Conservation (phyloP, 1,140 invertebrate genomes). For the Lasioglossum baleicum region DNA sequence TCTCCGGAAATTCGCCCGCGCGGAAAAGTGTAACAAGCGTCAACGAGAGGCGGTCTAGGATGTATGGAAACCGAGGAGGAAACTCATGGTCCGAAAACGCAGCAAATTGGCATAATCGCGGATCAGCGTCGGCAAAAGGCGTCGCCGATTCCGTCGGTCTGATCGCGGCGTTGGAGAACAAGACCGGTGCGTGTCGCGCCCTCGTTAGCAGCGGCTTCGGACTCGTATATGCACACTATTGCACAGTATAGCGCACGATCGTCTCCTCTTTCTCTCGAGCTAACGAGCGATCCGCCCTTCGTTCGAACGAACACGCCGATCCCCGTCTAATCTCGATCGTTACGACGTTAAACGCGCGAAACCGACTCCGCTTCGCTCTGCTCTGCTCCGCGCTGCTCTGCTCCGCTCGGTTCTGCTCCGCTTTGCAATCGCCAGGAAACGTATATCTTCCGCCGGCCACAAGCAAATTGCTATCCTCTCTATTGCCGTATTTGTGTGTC, state of each 20-base stretch:
- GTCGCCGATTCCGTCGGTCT: slow-evolving; percentile 33
- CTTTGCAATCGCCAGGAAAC: slow-evolving; percentile 19
- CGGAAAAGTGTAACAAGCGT: too few species aligned
- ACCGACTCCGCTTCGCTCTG: background rate
- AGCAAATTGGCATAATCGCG: slow-evolving; percentile 57
- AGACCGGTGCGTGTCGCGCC: slow-evolving; percentile 51
- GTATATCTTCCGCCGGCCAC: slow-evolving; percentile 24
- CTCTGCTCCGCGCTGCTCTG: background rate
- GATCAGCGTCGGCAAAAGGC: slow-evolving; percentile 40
- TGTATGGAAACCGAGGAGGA: background rate
- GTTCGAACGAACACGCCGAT: background rate
- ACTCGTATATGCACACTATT: slow-evolving; percentile 11
- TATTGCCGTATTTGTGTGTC: slow-evolving; percentile 51
- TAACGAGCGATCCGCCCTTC: slow-evolving; percentile 32
- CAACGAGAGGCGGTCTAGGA: background rate
- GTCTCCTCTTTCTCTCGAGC: slow-evolving; percentile 3
- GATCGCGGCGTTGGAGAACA: slow-evolving; percentile 37
- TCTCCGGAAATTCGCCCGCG: too few species aligned
- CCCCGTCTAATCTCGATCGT: slow-evolving; percentile 51
- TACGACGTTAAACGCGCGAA: slow-evolving; percentile 59
- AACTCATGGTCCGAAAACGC: background rate
- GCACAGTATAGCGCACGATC: slow-evolving; percentile 6
- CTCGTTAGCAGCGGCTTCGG: slow-evolving; percentile 50
- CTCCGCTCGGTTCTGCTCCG: background rate
- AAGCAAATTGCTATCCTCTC: slow-evolving; percentile 52